phyloP scores from a whole-genome alignment of 1,140 invertebrate species.

The Leucophenga varia region DNA sequence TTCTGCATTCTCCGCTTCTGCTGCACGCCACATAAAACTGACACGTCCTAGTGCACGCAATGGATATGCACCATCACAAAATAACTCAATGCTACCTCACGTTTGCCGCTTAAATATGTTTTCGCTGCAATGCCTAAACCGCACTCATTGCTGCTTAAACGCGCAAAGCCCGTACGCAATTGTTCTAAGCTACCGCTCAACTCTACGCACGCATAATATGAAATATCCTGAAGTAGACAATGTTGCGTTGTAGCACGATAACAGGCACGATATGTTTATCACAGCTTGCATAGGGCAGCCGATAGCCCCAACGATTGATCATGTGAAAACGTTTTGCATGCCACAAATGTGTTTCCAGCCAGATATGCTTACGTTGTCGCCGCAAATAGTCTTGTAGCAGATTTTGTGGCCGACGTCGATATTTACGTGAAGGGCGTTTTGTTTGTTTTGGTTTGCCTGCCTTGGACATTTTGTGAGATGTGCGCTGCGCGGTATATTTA shows the following conservation, averaged over 20 bases:
- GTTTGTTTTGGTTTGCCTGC: constrained; percentile 62
- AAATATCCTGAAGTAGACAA: constrained; percentile 85
- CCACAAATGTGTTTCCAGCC: constrained; percentile 98
- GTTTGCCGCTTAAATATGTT: constrained; percentile 65
- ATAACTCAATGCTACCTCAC: constrained; percentile 69
- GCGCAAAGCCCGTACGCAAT: constrained; percentile 63
- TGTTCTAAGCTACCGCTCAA: constrained; percentile 63
- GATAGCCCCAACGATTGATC: constrained; percentile 84
- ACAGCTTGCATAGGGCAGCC: constrained; percentile 76
- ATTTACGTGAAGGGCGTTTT: constrained; percentile 81
- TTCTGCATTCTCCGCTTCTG: constrained; percentile 11
- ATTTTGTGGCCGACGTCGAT: constrained; percentile 77
- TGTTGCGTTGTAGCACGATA: constrained; percentile 79
- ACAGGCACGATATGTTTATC: constrained; percentile 84
- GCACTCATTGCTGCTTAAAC: constrained; percentile 62
- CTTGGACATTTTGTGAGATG: constrained; percentile 70
- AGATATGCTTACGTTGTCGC: constrained; percentile 70
- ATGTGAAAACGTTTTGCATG: constrained; percentile 95
- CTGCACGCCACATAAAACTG: constrained; percentile 74
- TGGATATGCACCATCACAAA: constrained; percentile 69
- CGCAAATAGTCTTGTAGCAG: constrained; percentile 78
- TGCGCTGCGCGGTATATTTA: constrained; percentile 69
- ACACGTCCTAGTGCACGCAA: constrained; percentile 71
- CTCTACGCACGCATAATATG: constrained; percentile 77
- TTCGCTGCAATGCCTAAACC: constrained; percentile 72